These are phyloP conservation scores for Nothocercus nigrocapillus DNA, from an alignment of 2,113 vertebrate species.

Conservation along the genomic window DNA sequence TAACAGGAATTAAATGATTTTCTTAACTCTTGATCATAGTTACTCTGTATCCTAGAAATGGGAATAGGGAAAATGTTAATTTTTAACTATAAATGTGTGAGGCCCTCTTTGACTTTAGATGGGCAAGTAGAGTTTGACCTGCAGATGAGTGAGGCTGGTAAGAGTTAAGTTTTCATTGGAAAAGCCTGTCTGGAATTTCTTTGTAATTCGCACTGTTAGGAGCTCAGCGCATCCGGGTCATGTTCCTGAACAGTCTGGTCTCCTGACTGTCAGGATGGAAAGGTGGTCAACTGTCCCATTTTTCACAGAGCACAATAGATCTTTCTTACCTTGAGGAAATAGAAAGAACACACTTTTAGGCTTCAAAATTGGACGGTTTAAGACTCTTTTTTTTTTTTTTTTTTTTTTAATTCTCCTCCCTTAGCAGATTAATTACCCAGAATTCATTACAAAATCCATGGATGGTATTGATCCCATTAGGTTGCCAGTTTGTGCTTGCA, in stretches of 20 bases:
- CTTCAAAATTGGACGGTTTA: neutral
- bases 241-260: neutral
- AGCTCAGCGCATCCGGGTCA: neutral
- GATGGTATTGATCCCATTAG: constrained; percentile 69
- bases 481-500: constrained; percentile 42
- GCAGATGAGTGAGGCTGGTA: neutral
- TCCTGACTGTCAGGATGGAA: neutral
- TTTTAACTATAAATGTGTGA: neutral
- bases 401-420: neutral
- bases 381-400: neutral
- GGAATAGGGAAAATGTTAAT: constrained; percentile 6
- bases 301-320: neutral
- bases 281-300: neutral
- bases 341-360: neutral
- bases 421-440: constrained; percentile 59
- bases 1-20: constrained; percentile 49
- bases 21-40: constrained; percentile 32
- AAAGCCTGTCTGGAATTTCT: neutral
- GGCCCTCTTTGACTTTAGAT: neutral
- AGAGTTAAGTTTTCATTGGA: neutral
- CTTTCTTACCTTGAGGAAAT: neutral
- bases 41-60: neutral
- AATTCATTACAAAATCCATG: constrained; percentile 47
- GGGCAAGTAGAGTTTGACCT: neutral
- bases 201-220: neutral